Evolutionary conservation across 2,888 invertebrate genomes (phyloP).

Genomic region (Chironomus tentans): DNA sequence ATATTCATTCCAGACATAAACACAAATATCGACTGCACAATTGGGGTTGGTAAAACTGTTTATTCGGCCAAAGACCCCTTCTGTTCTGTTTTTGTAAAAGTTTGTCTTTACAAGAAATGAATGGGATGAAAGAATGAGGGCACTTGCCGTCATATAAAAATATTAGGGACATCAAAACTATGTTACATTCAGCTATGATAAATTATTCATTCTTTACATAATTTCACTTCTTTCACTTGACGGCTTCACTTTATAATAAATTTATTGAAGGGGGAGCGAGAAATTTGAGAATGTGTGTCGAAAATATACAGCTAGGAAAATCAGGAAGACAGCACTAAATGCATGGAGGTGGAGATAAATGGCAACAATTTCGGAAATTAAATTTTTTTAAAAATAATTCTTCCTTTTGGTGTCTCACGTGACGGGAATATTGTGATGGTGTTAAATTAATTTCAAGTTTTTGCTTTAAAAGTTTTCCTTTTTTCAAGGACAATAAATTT

Average conservation of each 20-base stretch:
- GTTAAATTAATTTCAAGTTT: background rate
- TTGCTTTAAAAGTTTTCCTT: too few relatives aligned
- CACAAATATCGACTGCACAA: background rate
- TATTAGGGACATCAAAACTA: constrained; percentile 16
- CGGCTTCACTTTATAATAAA: background rate
- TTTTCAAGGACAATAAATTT: too few relatives aligned
- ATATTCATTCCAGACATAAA: background rate
- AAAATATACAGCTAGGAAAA: background rate
- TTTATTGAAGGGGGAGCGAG: background rate
- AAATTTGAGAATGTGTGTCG: constrained; percentile 1
- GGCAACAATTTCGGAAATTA: constrained; percentile 10
- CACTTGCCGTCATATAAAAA: background rate
- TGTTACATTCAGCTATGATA: constrained; percentile 12
- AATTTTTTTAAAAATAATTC: background rate
- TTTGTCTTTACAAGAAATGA: background rate
- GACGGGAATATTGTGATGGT: background rate
- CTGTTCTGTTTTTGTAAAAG: too few relatives aligned
- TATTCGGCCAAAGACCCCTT: constrained; percentile 24
- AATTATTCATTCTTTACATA: constrained; percentile 17
- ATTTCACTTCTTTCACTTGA: background rate
- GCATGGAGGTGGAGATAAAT: background rate
- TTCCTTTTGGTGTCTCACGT: background rate
- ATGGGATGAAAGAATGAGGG: background rate
- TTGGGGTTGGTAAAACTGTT: constrained; percentile 7
- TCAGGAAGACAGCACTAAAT: background rate